Base-by-base conservation (phyloP, 1,140 invertebrate species). In the Plectus sambesii region DNA sequence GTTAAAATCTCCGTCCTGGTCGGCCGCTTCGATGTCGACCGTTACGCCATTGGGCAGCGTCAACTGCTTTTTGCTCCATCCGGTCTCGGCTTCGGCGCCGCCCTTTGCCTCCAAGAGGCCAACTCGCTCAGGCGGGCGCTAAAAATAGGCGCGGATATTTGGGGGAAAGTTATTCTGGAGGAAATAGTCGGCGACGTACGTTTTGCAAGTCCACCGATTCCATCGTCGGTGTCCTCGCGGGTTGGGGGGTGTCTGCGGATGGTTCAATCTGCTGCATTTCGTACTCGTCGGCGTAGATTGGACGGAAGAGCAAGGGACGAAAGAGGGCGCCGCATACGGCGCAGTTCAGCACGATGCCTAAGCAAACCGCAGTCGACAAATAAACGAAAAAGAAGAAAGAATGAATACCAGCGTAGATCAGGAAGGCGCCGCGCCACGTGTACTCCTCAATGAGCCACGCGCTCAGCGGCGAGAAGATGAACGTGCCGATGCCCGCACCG, bases 201-300 rank as follows among this genome's bases (percentile, higher is more conserved):
- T n/a, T n/a, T n/a, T n/a, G n/a, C n/a, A n/a, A n/a, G n/a, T n/a
- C n/a, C n/a, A n/a, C n/a, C n/a, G n/a, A n/a, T n/a, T n/a, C n/a
- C n/a, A n/a, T n/a, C n/a, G n/a, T n/a, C n/a, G n/a, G n/a, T n/a
- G n/a, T n/a, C n/a, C n/a, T n/a, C n/a, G n/a, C n/a, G n/a, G n/a
- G n/a, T n/a, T n/a, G n/a, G n/a, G n/a, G n/a, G n/a, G n/a, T n/a
- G n/a, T n/a, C n/a, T n/a, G n/a, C n/a, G n/a, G n/a, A n/a, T n/a
- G n/a, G n/a, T n/a, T n/a, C n/a, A n/a, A n/a, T n/a, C 9, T 23
- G 45, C 5, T 19, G 26, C 5, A 50, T n/a, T 2, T 85, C 85
- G 3, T 87, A 89, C 2, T 88, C 89, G 61, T 87, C 92, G 0
- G 94, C 87, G 0, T 88, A 88, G 22, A 97, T 89, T 1, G 70